Base-by-base conservation (phyloP, 2,797 vertebrate species). In the Hydrophis major region DNA sequence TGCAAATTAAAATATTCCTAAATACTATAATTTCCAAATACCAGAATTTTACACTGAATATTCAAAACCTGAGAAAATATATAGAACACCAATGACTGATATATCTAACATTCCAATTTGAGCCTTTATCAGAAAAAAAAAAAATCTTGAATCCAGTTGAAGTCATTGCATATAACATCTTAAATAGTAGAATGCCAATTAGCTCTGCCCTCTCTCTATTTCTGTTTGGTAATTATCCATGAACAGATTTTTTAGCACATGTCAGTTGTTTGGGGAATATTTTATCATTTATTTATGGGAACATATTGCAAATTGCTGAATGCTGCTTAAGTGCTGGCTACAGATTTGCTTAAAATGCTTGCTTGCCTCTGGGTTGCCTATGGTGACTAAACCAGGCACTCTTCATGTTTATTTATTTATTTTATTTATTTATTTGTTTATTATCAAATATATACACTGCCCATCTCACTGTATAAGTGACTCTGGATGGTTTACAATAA, bases 281-380 rank as follows among this genome's bases (percentile, higher is more conserved):
- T 92, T 94, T 47, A 90, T 87, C 91, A 95, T 87, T 89, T 27
- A 27, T 60, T 89, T 47, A 92, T 92, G 56, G 42, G 88, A 86
- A 86, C 92, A 90, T 90, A 93, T 57, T 93, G 89, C 60, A 55
- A 4, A 50, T 61, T 93, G 53, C 32, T 63, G 59, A 86, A 69
- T 56, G 78, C 28, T 61, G 50, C 50, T 93, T 61, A 86, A 89
- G 59, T 63, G 60, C 32, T 90, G 37, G 53, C 59, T 86, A 27
- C 32, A 69, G 27, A 66, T 66, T 87, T 25, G 63, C 95, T 94
- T 90, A 63, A 94, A 94, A 89, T 90, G 63, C 87, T 95, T 91
- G 86, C 59, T 61, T 14, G 74, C 37, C n/a, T 53, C 69, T 1
- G 7, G 8, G 13, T 16, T 83, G 57, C 47, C 42, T 86, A 86